Base-by-base conservation (phyloP, 2,888 invertebrate genomes). In the Silvanus unidentatus region DNA sequence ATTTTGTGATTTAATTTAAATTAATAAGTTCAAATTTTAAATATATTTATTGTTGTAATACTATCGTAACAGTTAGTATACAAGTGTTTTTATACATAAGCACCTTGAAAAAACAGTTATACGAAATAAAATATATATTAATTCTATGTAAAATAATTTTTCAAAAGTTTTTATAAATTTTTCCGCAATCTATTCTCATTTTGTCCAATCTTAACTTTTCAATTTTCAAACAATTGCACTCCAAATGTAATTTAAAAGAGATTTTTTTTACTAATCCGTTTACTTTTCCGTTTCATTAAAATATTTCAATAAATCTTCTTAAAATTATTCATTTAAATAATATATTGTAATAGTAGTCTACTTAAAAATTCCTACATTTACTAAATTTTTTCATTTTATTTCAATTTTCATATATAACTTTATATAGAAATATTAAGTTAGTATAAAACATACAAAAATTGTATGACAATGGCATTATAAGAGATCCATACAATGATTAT, bases 391-490 rank as follows among this genome's bases (percentile, higher is more conserved):
- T 37, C n/a, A 15, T 37, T 37, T 15, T 37, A 11, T 4, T 39
- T 27, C 15, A 39, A n/a, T 39, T 39, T 48, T 12, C 22, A 39
- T 22, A 39, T 39, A 39, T 22, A 39, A 22, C n/a, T 22, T 5
- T 22, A 22, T 43, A 54, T 56, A 57, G 52, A 50, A 48, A 50
- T 53, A 52, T 55, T 61, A 54, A 53, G 53, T 60, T 57, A 59
- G 62, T 63, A 64, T 53, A 61, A 63, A 63, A 60, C 57, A 58
- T 64, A 64, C 57, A 64, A 63, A 63, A 59, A 43, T 35, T 44
- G 50, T 55, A 56, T 57, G 57, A 61, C 66, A 66, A 65, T 67
- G 68, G 67, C 64, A 68, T 69, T 65, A 61, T 9, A 62, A 65
- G 69, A 69, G 68, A 69, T 69, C 69, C 63, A 59, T 52, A 51